Evolutionary conservation across 2,888 invertebrate species (phyloP).

Genomic region (Trileptium ribeirensis): DNA sequence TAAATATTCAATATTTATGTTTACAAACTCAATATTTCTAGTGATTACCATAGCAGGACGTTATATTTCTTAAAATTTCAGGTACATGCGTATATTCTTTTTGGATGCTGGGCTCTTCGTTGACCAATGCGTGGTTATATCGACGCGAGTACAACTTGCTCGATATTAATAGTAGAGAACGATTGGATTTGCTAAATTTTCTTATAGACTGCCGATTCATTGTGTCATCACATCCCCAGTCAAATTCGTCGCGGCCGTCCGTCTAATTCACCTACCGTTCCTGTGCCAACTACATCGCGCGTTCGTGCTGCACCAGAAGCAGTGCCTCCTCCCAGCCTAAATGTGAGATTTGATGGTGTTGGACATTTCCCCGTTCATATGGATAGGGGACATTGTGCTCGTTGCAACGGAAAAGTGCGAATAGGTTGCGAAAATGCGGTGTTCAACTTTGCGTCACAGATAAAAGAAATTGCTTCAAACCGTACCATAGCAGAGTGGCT

Average conservation of each 20-base stretch:
- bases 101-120: not conserved
- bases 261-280: not conserved
- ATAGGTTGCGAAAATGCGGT: not conserved
- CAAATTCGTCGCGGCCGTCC: not conserved
- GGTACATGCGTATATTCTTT: not conserved
- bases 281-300: not conserved
- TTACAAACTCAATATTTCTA: too few species aligned
- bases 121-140: not conserved
- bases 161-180: not conserved
- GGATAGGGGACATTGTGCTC: not conserved
- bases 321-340: not conserved
- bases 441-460: not conserved
- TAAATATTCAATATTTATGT: too few species aligned
- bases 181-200: not conserved
- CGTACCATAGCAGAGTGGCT: not conserved
- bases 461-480: not conserved
- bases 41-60: too few species aligned
- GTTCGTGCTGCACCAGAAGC: not conserved
- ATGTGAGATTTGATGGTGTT: not conserved
- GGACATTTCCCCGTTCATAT: not conserved
- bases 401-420: not conserved
- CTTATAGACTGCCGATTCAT: too few species aligned
- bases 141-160: not conserved
- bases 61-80: too few species aligned
- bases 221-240: too few species aligned